Evolutionary conservation across 2,888 invertebrate genomes (phyloP).

Genomic region (Apamea sordens): DNA sequence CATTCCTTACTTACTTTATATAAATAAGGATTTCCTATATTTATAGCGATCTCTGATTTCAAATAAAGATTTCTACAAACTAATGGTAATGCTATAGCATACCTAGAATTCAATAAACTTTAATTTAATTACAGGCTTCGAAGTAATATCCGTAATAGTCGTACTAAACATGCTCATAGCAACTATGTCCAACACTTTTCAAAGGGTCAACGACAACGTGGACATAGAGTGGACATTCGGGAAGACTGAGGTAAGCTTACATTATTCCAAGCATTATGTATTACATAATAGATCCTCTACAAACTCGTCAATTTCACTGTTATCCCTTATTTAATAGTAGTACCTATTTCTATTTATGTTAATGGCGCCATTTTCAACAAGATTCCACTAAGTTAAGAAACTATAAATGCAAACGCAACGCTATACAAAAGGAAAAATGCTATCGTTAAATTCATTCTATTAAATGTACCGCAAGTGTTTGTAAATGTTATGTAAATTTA

Average conservation of each 20-base stretch:
- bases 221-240: conserved; percentile 95
- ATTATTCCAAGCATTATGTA: conserved; percentile 14
- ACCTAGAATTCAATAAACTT: background rate
- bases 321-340: conserved; percentile 15
- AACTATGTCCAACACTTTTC: conserved; percentile 94
- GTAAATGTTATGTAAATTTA: conserved; percentile 22
- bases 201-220: conserved; percentile 92
- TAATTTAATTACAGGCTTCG: conserved; percentile 87
- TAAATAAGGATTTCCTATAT: background rate
- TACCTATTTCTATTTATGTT: background rate
- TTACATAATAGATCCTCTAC: conserved; percentile 4
- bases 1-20: background rate
- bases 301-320: conserved; percentile 12
- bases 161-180: conserved; percentile 95
- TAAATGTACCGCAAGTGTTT: conserved; percentile 13
- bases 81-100: background rate
- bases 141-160: conserved; percentile 93
- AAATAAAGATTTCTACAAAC: background rate
- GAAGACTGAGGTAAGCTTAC: conserved; percentile 89
- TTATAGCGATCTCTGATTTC: background rate
- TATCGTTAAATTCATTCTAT: conserved; percentile 30
- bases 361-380: conserved; percentile 29
- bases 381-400: conserved; percentile 17
- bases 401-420: background rate
- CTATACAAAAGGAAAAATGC: conserved; percentile 17